phyloP scores from a whole-genome alignment of 2,113 vertebrate genomes.

The Uria aalge region DNA sequence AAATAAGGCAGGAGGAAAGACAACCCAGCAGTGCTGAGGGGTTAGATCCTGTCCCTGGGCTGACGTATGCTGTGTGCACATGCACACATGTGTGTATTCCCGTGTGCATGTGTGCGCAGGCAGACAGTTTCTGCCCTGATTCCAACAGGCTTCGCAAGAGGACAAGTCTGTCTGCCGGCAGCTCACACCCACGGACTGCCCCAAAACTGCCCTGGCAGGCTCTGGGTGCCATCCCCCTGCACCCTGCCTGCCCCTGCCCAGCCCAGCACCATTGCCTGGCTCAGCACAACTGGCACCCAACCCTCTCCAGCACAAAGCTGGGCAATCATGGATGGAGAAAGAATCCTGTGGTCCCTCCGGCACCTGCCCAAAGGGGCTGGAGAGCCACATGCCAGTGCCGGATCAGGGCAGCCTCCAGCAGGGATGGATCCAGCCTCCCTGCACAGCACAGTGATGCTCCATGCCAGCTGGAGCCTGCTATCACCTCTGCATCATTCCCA shows the following conservation, averaged over 20 bases:
- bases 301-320: not conserved
- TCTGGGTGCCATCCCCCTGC: not conserved
- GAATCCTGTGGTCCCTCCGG: not conserved
- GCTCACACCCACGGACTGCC: rapidly evolving
- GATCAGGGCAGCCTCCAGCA: not conserved
- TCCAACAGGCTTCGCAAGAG: not conserved
- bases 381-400: rapidly evolving
- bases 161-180: not conserved
- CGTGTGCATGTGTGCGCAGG: not conserved
- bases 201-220: not conserved
- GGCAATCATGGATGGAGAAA: not conserved
- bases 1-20: not conserved
- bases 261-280: not conserved
- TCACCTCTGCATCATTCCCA: not conserved
- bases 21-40: not conserved
- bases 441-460: not conserved
- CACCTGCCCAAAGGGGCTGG: not conserved
- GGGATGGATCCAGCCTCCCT: not conserved
- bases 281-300: not conserved
- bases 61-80: rapidly evolving
- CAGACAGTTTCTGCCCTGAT: not conserved
- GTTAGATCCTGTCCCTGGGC: not conserved
- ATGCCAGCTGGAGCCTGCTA: not conserved
- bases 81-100: rapidly evolving
- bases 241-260: not conserved